These are phyloP conservation scores for Lagodon rhomboides DNA, from an alignment of 2,797 vertebrate species.

Conservation along the genomic window DNA sequence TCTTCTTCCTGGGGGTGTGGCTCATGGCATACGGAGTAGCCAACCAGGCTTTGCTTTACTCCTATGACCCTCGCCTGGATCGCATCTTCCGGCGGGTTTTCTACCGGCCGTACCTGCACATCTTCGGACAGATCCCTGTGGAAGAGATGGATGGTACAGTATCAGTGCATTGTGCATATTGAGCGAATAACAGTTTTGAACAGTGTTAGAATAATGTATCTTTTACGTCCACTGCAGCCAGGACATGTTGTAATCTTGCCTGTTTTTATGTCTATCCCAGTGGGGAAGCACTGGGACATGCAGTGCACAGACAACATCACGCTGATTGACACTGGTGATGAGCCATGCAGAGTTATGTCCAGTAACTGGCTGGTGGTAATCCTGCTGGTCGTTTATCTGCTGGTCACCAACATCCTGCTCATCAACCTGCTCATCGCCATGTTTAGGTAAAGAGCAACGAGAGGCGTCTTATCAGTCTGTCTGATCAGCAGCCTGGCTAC, in stretches of 20 bases:
- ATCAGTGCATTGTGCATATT: conserved; percentile 16
- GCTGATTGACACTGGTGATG: conserved; percentile 73
- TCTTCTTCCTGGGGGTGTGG: conserved; percentile 94
- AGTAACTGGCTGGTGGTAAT: conserved; percentile 94
- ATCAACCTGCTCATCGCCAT: conserved; percentile 95
- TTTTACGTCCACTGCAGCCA: background rate
- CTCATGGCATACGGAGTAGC: conserved; percentile 92
- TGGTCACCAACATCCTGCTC: conserved; percentile 94
- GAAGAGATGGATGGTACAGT: conserved; percentile 89
- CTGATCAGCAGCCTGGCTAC: background rate
- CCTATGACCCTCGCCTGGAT: conserved; percentile 81
- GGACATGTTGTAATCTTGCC: background rate
- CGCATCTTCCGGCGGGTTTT: conserved; percentile 90
- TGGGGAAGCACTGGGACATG: conserved; percentile 77
- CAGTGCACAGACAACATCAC: conserved; percentile 85
- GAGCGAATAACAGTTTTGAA: background rate
- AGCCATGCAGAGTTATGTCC: conserved; percentile 84
- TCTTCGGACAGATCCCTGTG: conserved; percentile 93
- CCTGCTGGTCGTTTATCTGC: conserved; percentile 90
- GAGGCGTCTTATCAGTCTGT: background rate
- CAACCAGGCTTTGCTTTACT: conserved; percentile 91
- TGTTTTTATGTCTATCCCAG: conserved; percentile 67
- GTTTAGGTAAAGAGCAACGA: conserved; percentile 87
- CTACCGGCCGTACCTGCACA: conserved; percentile 93
- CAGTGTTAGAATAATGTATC: background rate